Base-by-base conservation (phyloP, 1,140 invertebrate species). In the Anoplolepis gracilipes region DNA sequence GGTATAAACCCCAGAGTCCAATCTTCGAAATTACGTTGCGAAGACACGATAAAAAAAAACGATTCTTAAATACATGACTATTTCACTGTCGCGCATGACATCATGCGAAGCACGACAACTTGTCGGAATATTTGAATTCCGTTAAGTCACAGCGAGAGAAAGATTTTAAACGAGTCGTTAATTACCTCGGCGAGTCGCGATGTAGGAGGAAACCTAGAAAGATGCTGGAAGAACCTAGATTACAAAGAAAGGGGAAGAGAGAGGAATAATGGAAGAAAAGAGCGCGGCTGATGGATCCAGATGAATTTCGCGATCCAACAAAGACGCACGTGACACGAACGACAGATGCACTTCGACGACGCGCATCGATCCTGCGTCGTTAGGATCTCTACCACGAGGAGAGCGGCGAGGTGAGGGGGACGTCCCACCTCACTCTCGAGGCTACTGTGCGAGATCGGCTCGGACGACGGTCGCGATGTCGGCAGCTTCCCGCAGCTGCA, bases 161-260 rank as follows among this genome's bases (percentile, higher is more conserved):
- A 49, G 3, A 16, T 6, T 4, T 19, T 13, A 49, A 16, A 0
- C 5, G 13, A 19, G 16, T 25, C 22, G 36, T 5, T 36, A 22
- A 42, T 81, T 82, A 82, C 78, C 78, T 82, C 13, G 53, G 36
- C 78, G 53, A 2, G 22, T 59, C 28, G 36, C 53, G 36, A 36
- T 7, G 13, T 49, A 10, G 28, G 16, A 13, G 28, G 4, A 65
- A 36, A 84, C 70, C 85, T 87, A 33, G 28, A 81, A 76, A 61
- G 25, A 84, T 30, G 25, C 81, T 85, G 30, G 65, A 84, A 62
- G 49, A 84, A 65, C 53, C 70, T 85, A 85, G 57, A 85, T 42
- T 4, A 59, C 5, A 19, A 49, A 49, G 46, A 53, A 49, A 77
- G 16, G 10, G 57, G 25, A 8, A 65, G 16, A 62, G 30, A 55